These are phyloP conservation scores for Myanophis thanlyinensis DNA, from an alignment of 2,113 vertebrate species.

Conservation along the genomic window DNA sequence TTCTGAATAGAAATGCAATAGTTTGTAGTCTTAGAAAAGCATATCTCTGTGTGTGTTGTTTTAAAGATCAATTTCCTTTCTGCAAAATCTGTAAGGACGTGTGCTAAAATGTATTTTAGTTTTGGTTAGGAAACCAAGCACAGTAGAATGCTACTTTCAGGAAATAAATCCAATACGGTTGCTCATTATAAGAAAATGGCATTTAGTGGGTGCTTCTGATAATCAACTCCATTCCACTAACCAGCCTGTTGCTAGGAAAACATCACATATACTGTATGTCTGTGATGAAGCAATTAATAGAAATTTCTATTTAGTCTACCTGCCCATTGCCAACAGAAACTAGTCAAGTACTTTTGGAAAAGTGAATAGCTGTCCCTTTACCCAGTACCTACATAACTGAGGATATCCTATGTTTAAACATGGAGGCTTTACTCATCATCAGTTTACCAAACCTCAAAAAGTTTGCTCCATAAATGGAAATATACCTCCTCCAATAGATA, in stretches of 20 bases:
- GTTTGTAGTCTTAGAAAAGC: neutral
- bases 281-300: neutral
- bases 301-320: neutral
- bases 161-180: neutral
- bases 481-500: neutral
- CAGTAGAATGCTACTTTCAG: neutral
- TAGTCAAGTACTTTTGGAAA: neutral
- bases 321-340: neutral
- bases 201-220: neutral
- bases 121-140: neutral
- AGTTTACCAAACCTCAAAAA: neutral
- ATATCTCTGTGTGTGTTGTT: neutral
- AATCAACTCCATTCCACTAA: neutral
- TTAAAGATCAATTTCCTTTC: neutral
- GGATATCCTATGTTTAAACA: neutral
- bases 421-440: neutral
- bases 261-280: neutral
- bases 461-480: neutral
- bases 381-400: neutral
- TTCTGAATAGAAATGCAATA: neutral
- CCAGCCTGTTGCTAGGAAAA: neutral
- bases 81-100: neutral
- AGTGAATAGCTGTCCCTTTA: neutral
- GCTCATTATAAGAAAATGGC: neutral
- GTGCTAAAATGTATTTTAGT: neutral